Base-by-base conservation (phyloP, 92 coral and sea anemone genomes). In the Umimayanthus chanpuru region DNA sequence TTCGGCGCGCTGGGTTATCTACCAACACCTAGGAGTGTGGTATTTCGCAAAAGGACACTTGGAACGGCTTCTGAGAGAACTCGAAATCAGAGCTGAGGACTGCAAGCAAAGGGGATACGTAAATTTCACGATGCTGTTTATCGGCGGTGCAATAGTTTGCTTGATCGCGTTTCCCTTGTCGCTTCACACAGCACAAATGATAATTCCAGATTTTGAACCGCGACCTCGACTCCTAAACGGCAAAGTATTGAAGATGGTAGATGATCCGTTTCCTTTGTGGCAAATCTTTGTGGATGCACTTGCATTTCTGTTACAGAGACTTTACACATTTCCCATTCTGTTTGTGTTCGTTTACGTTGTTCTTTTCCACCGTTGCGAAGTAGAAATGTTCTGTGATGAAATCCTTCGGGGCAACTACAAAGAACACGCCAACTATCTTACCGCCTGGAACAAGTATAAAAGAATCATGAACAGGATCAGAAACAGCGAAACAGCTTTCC, bases 401-500 rank as follows among this genome's bases (percentile, higher is more conserved):
- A 47, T 83, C 29, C 36, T 56, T 70, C 8, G 1, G 12, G 40
- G 85, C 8, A 5, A 0, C 3, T 89, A 89, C 50, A 86, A 61
- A 21, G 43, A 5, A 40, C 88, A 89, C 23, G 28, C 28, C 23
- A 5, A 20, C 43, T 75, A 38, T 41, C 79, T 75, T 38, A n/a
- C 12, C 14, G 91, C 91, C 79, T 75, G 79, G 61, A 32, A 16
- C 10, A 65, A 30, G 41, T 81, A 81, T 32, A 83, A 11, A 16
- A 38, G 80, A 28, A 29, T 89, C 6, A 76, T 18, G 41, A 76
- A 83, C 5, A 49, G 85, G 5, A 76, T 82, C 32, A 82, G 43
- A 32, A 76, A 75, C 30, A 76, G 88, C 26, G 91, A 89, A 67
- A 66, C 73, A 4, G 91, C 91, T 2, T 89, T 89, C 55, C 88